Base-by-base conservation (phyloP, 2,888 invertebrate genomes). In the Leuctra nigra region DNA sequence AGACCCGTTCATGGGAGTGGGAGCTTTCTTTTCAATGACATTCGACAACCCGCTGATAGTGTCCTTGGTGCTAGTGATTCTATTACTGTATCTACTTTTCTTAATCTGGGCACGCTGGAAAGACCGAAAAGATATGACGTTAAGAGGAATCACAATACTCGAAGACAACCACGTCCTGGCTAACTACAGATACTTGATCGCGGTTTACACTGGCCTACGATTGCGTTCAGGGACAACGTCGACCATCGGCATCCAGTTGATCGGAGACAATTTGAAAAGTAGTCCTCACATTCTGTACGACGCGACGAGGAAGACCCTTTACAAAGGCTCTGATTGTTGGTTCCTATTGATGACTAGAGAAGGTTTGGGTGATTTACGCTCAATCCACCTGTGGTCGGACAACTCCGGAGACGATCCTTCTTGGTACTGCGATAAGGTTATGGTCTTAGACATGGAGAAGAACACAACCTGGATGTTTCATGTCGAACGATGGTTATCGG, bases 171-270 rank as follows among this genome's bases (percentile, higher is more conserved):
- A n/a, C 2, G 39, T 6, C 3, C n/a, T n/a, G n/a, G n/a, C n/a
- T n/a, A n/a, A n/a, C n/a, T 18, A 41, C 41, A 2, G 2, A 4
- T 66, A 66, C 41, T 23, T 64, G 20, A 38, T 66, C 13, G 58
- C 59, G 1, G 63, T 65, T 4, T 63, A 61, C 39, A 66, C 66
- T 1, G 64, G 65, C n/a, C 18, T 11, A 29, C 29, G 48, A 29
- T 25, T 13, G 48, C 44, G 13, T 23, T 56, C 66, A 22, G 64
- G 64, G 33, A 66, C 66, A 6, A 59, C 63, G 1, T 59, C 66
- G 2, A 63, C 63, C 57, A 63, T 66, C 4, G 63, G 63, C 2
- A 60, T 65, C 11, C 58, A 60, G 54, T 33, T 66, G 6, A 39
- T 55, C 13, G 66, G 66, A 38, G 22, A 48, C 1, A 18, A 4